Evolutionary conservation across 2,797 vertebrate genomes (phyloP), one percentile per base, ranked within the genome.

Genomic region (Vireo griseus): DNA sequence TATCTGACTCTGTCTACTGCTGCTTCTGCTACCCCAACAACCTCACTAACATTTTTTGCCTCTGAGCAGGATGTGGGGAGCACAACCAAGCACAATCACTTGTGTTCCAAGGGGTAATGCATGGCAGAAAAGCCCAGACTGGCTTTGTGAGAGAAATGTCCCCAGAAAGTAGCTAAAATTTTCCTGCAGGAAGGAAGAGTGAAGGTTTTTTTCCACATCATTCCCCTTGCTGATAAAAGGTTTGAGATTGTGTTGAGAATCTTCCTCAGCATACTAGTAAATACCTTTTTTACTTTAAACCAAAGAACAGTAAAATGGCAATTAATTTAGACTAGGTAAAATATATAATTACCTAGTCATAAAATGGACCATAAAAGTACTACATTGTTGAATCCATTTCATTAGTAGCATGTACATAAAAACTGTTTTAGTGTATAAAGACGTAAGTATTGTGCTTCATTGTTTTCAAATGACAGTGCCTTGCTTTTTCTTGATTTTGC

Each of bases 251-350:
- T 71, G 25, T 73, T 88, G 74, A 80, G 83, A 92, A 79, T 83
- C 75, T 81, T 92, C 16, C 62, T 79, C 65, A 83, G 17, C 19
- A 2, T 79, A 48, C 74, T 78, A 76, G 65, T 81, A 95, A 95
- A 95, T 84, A 90, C 35, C 50, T 81, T 86, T 89, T 81, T 76
- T 58, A 24, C 63, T 94, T 81, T 92, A 96, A 96, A 95, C 47
- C 69, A 74, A 86, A 87, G 71, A 96, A 95, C 50, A 94, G 54
- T 91, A 88, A 95, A 95, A 95, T 92, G 91, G 55, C 91, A 94
- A 95, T 95, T 95, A 96, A 95, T 94, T 95, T 91, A 85, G 42
- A 92, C 39, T 84, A 94, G 79, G 74, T 96, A 96, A 96, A 96
- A 95, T 95, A 96, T 92, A 93, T 93, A 95, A 96, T 96, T 97